Base-by-base conservation (phyloP, 2,113 vertebrate genomes). In the Hymenochirus boettgeri region DNA sequence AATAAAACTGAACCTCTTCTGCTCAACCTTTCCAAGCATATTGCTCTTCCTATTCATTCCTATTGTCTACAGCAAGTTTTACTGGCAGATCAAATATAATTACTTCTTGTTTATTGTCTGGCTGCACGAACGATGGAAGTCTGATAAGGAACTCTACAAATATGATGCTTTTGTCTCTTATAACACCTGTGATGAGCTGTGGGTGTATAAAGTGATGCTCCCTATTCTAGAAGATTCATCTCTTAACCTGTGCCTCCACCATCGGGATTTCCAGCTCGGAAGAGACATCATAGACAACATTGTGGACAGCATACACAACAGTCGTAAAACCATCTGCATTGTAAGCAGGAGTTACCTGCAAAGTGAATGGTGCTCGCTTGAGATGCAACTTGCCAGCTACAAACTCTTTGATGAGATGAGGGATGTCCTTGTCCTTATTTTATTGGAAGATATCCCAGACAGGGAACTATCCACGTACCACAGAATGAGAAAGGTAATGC, bases 81-180 rank as follows among this genome's bases (percentile, higher is more conserved):
- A 89, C 75, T 92, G 89, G 88, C 84, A 75, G 37, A 65, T 92
- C 1, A 87, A 84, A 48, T 95, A 94, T 22, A 75, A 88, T 47
- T 78, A 88, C 52, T 95, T 90, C 37, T 81, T 93, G 17, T 84
- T 93, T 56, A 71, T 70, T 0, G 81, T 89, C 0, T 95, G 92
- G 90, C 88, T 85, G 25, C 67, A 77, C 0, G 83, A 88, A 35
- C 83, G 72, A 21, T 83, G 79, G 74, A 84, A 62, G 62, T 51
- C 23, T n/a, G 67, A 58, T 31, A 87, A 58, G 64, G 84, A 74
- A 65, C 78, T 8, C 1, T 93, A 84, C 73, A 69, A 77, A 33
- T 95, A 90, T 0, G 91, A 94, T 24, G 90, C 87, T 3, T 96
- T 95, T 1, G 82, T 96, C 70, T 96, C 92, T 64, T 95, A 94